Evolutionary conservation across 2,113 vertebrate genomes (phyloP), one percentile per base, ranked within the genome.

Genomic region (Tetraodon nigroviridis): DNA sequence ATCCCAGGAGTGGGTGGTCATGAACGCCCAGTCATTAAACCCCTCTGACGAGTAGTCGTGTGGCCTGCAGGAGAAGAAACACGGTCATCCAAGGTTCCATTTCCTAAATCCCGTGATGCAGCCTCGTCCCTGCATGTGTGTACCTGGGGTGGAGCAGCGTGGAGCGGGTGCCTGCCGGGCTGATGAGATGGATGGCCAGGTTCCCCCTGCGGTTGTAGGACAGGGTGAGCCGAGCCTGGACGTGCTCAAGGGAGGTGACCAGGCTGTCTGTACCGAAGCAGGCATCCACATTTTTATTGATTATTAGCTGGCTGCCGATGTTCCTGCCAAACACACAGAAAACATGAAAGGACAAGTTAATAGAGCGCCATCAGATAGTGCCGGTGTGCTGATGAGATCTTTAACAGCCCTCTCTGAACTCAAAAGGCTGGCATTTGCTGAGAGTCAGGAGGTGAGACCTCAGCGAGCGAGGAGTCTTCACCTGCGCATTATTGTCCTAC

Each of bases 1-100:
- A 0, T 98, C 97, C 97, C 97, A 99, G 0, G 94, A 95, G 72
- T 99, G 97, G 0, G 97, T 99, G 0, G 93, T 98, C 97, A 99
- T 98, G 83, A 99, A 99, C 48, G 96, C 96, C 97, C 97, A 99
- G 87, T 98, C 95, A 0, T 92, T 98, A 79, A 99, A 99, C 53
- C 97, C 97, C 1, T 99, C 97, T 0, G 94, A 95, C 0, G 97
- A 99, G 81, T 94, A 99, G 83, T 99, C 97, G 0, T 94, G 96
- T 8, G 92, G 93, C 82, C 96, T 99, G 83, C 20, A 65, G 67
- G 44, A 73, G 57, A 70, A 65, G 24, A 50, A 37, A 20, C 17
- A n/a, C 8, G 2, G 42, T 73, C 6, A 19, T 49, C 0, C 13
- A 37, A 12, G 1, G 32, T 17, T 17, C 6, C 44, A 46, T 7